Evolutionary conservation across 2,888 invertebrate species (phyloP).

Genomic region (Candidula unifasciata): DNA sequence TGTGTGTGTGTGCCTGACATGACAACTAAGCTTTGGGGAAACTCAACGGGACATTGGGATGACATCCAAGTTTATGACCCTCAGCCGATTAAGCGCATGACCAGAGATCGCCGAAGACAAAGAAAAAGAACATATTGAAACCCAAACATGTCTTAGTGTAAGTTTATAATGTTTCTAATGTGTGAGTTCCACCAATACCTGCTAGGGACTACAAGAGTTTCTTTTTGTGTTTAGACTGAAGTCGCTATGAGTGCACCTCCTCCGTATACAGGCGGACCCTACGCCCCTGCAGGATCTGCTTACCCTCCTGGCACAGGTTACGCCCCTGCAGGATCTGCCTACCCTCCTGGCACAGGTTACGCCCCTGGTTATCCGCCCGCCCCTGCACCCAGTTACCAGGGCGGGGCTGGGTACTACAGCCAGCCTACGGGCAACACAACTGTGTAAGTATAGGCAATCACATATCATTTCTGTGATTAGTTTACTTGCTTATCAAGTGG

Average conservation of each 20-base stretch:
- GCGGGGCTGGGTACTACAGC: background rate
- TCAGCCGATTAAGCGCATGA: too few species aligned
- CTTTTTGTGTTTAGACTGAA: too few species aligned
- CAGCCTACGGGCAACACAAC: conserved; percentile 13
- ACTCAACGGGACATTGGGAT: too few species aligned
- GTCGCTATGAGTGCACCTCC: conserved; percentile 17
- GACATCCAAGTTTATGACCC: too few species aligned
- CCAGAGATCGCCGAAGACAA: too few species aligned
- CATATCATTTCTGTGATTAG: background rate
- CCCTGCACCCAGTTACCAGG: conserved; percentile 5
- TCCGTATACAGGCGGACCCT: conserved; percentile 23
- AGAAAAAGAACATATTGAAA: too few species aligned
- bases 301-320: background rate
- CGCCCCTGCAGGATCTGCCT: conserved; percentile 30
- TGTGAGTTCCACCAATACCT: too few species aligned
- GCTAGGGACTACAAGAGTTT: too few species aligned
- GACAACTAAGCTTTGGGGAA: too few species aligned
- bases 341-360: background rate
- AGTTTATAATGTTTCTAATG: too few species aligned
- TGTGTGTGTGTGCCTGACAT: too few species aligned
- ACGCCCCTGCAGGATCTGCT: conserved; percentile 30
- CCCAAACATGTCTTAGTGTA: too few species aligned
- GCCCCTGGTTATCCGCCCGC: conserved; percentile 33
- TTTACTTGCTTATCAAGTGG: background rate
- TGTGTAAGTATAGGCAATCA: background rate